These are phyloP conservation scores for Paedocypris sp. DNA, from an alignment of 2,113 vertebrate species.

Conservation along the genomic window DNA sequence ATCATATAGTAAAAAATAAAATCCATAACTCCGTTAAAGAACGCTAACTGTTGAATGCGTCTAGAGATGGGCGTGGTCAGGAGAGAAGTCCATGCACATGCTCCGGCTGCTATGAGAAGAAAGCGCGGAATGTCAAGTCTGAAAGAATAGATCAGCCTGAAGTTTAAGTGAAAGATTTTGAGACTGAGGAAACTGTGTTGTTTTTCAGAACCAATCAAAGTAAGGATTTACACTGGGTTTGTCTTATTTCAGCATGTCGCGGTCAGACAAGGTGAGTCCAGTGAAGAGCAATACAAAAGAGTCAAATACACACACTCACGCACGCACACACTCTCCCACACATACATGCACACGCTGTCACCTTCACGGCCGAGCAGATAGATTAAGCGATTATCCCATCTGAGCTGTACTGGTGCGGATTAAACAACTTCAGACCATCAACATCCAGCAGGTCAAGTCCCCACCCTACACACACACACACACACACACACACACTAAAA, in stretches of 20 bases:
- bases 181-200: background rate
- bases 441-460: conserved; percentile 8
- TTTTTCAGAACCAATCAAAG: conserved; percentile 4
- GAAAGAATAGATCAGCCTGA: conserved; percentile 11
- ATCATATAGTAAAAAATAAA: too few relatives aligned
- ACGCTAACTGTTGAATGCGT: too few relatives aligned
- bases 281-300: conserved; percentile 50
- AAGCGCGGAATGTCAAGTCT: too few relatives aligned
- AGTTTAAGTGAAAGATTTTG: background rate
- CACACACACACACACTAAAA: too few relatives aligned
- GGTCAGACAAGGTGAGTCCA: conserved; percentile 1
- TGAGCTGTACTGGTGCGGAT: conserved; percentile 48
- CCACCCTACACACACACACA: background rate
- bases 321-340: conserved; percentile 46
- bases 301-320: conserved; percentile 22
- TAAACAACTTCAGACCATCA: conserved; percentile 42
- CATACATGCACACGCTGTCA: conserved; percentile 49
- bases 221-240: background rate
- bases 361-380: conserved; percentile 52
- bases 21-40: too few relatives aligned
- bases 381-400: conserved; percentile 57
- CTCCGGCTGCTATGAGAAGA: too few relatives aligned
- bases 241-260: background rate
- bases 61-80: too few relatives aligned
- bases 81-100: too few relatives aligned